Percentiles rank a stretch among this genome's conserved stretches.
Evolutionary conservation across 2,113 vertebrate species (phyloP).

Genomic region (Siniperca knerii): DNA sequence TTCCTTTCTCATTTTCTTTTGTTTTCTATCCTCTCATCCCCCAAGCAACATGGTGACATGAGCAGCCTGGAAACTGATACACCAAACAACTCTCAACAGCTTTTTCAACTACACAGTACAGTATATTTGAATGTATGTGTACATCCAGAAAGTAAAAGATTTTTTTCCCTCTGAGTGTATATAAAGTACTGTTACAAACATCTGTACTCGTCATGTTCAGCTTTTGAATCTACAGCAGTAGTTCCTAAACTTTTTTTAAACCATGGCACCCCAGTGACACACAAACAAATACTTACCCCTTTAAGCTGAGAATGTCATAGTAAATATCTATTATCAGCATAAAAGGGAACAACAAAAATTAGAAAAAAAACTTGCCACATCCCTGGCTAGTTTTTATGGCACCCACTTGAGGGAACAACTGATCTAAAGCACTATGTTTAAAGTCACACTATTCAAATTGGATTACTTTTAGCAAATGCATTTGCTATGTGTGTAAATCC

Average conservation of each 20-base stretch:
- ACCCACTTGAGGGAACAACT: slow-evolving; percentile 30
- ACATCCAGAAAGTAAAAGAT: background rate
- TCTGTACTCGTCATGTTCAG: slow-evolving; percentile 9
- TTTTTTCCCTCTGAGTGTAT: background rate
- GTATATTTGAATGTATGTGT: background rate
- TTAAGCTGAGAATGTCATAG: slow-evolving; percentile 1
- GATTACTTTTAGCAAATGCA: slow-evolving; percentile 33
- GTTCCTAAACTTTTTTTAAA: slow-evolving; percentile 3
- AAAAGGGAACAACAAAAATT: slow-evolving; percentile 4
- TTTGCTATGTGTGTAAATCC: slow-evolving; percentile 30
- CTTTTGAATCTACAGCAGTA: background rate
- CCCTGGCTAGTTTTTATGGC: slow-evolving; percentile 16
- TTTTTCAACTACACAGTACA: background rate
- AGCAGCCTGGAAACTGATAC: slow-evolving; percentile 7
- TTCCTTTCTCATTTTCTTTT: slow-evolving; percentile 31
- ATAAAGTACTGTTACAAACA: background rate
- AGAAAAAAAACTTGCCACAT: slow-evolving; percentile 29
- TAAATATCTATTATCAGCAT: slow-evolving; percentile 10
- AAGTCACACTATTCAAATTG: slow-evolving; percentile 46
- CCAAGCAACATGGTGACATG: slow-evolving; percentile 33
- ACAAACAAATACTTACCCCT: background rate
- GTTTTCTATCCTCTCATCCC: slow-evolving; percentile 12
- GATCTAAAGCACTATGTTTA: slow-evolving; percentile 38
- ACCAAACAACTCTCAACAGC: slow-evolving; percentile 5
- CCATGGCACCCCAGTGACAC: background rate